These are phyloP conservation scores for Microplitis manilae DNA, from an alignment of 2,888 invertebrate species.

Conservation along the genomic window DNA sequence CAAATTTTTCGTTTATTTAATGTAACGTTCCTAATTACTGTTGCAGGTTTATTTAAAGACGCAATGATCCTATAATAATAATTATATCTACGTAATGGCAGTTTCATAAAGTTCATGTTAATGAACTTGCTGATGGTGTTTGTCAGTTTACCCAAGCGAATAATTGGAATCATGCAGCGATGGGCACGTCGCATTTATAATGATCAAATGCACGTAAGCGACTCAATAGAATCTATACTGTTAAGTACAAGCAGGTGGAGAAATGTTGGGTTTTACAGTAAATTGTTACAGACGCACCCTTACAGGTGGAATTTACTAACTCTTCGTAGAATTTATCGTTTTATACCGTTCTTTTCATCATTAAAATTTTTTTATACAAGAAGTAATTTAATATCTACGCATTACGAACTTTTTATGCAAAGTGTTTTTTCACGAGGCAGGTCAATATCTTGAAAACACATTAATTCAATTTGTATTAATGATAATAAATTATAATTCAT, in stretches of 20 bases:
- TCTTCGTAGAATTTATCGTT: neutral
- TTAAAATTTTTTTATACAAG: neutral
- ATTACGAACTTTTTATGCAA: neutral
- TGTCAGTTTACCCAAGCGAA: constrained; percentile 50
- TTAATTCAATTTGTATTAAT: too few species aligned
- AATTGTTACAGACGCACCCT: neutral
- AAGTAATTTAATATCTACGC: neutral
- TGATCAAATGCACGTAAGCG: constrained; percentile 15
- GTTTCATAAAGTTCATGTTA: constrained; percentile 52
- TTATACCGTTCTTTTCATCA: neutral
- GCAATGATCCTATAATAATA: constrained; percentile 25
- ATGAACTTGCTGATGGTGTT: constrained; percentile 52
- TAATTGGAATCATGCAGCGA: constrained; percentile 54
- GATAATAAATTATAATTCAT: too few species aligned
- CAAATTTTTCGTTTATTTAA: neutral
- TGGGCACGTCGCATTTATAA: constrained; percentile 46
- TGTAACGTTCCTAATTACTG: constrained; percentile 19
- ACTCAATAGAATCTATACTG: constrained; percentile 3
- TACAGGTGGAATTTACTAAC: neutral
- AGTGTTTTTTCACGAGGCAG: neutral
- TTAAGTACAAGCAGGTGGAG: constrained; percentile 21
- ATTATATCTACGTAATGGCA: constrained; percentile 26
- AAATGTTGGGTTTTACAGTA: neutral
- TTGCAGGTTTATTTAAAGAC: constrained; percentile 21
- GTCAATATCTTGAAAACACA: too few species aligned